phyloP scores from a whole-genome alignment of 2,113 vertebrate species.

The Hipposideros armiger region DNA sequence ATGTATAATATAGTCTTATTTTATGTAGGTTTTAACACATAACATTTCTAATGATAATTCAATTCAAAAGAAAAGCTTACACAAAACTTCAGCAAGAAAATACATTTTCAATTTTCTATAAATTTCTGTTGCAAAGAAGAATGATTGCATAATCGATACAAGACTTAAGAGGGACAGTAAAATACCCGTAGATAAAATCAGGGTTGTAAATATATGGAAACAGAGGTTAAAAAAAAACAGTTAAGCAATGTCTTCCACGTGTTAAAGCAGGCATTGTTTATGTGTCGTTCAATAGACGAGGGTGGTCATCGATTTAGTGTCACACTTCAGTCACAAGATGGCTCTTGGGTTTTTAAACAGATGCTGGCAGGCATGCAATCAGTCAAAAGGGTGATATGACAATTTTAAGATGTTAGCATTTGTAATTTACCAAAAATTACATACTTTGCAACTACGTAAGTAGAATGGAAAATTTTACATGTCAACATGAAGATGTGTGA shows the following conservation, averaged over 20 bases:
- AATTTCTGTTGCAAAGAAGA: neutral
- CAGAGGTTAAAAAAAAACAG: neutral
- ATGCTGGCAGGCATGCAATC: no score
- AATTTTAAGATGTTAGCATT: neutral
- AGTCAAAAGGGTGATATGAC: neutral
- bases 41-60: neutral
- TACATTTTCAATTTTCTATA: neutral
- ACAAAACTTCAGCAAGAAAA: neutral
- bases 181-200: neutral
- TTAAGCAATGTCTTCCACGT: rapidly evolving
- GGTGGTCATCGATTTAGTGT: rapidly evolving
- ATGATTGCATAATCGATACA: neutral
- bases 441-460: neutral
- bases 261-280: no score
- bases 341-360: neutral
- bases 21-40: neutral
- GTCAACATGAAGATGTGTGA: rapidly evolving
- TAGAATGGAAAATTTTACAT: neutral
- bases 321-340: neutral
- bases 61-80: neutral
- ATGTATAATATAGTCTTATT: neutral
- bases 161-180: neutral
- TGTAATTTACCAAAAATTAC: neutral
- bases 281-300: neutral
- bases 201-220: neutral